phyloP scores from a whole-genome alignment of 2,113 vertebrate species.

The Tragelaphus scriptus region DNA sequence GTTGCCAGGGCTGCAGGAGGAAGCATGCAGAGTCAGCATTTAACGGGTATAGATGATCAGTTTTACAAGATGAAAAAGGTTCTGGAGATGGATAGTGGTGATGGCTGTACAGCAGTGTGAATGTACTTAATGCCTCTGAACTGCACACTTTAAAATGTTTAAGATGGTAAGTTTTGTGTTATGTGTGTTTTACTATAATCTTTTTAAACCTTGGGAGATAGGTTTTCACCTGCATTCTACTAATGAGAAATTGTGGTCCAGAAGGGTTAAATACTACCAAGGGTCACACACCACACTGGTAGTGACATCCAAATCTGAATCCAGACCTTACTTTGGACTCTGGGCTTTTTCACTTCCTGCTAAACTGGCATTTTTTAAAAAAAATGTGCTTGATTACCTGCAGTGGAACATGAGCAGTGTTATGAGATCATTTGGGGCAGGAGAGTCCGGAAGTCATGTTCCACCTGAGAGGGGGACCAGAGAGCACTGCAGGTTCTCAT shows the following conservation, averaged over 20 bases:
- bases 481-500: neutral
- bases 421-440: neutral
- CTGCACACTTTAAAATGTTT: neutral
- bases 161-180: neutral
- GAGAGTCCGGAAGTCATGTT: neutral
- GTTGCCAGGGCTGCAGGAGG: neutral
- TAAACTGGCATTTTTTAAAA: fast-evolving
- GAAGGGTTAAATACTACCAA: neutral
- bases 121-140: neutral
- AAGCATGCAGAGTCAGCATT: neutral
- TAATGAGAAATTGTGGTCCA: neutral
- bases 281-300: too few relatives aligned
- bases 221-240: neutral
- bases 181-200: neutral
- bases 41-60: neutral
- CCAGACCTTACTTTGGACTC: neutral
- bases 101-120: fast-evolving
- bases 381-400: fast-evolving
- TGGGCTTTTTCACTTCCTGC: neutral
- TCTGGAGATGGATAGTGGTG: neutral
- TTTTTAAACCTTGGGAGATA: neutral
- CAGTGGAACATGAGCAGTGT: neutral
- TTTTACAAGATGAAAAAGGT: neutral
- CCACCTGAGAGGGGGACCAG: neutral
- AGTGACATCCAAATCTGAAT: neutral